These are phyloP conservation scores for Enteromius radiatus DNA, from an alignment of 2,797 vertebrate species.

Conservation along the genomic window DNA sequence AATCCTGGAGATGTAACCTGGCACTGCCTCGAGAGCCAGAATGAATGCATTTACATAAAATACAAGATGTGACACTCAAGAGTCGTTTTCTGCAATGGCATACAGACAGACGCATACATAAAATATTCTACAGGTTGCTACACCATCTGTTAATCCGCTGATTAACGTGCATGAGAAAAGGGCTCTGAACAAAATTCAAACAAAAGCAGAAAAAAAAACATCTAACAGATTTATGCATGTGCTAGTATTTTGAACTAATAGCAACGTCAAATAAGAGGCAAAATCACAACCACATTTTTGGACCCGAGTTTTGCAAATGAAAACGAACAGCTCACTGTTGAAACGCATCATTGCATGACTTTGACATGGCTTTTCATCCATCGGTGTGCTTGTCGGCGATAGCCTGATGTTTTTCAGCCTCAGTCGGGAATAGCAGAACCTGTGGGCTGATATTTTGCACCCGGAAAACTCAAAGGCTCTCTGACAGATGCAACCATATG, in stretches of 20 bases:
- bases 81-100: slow-evolving; percentile 6
- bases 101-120: slow-evolving; percentile 40
- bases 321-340: background rate
- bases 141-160: slow-evolving; percentile 35
- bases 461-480: slow-evolving; percentile 25
- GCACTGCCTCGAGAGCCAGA: slow-evolving; percentile 6
- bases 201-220: slow-evolving; percentile 33
- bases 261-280: slow-evolving; percentile 24
- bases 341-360: slow-evolving; percentile 20
- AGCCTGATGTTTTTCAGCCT: slow-evolving; percentile 43
- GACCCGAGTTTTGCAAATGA: background rate
- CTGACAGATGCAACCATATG: slow-evolving; percentile 43
- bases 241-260: slow-evolving; percentile 22
- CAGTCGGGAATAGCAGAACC: slow-evolving; percentile 36
- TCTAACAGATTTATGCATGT: slow-evolving; percentile 46
- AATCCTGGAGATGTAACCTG: slow-evolving; percentile 12
- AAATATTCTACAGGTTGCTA: slow-evolving; percentile 43
- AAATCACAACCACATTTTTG: slow-evolving; percentile 18
- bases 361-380: slow-evolving; percentile 31
- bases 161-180: slow-evolving; percentile 49
- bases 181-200: slow-evolving; percentile 44
- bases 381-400: slow-evolving; percentile 20
- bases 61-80: slow-evolving; percentile 29
- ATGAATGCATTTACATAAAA: slow-evolving; percentile 49
- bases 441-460: slow-evolving; percentile 22